Base-by-base conservation (phyloP, 2,888 invertebrate genomes). In the Celastrina argiolus region DNA sequence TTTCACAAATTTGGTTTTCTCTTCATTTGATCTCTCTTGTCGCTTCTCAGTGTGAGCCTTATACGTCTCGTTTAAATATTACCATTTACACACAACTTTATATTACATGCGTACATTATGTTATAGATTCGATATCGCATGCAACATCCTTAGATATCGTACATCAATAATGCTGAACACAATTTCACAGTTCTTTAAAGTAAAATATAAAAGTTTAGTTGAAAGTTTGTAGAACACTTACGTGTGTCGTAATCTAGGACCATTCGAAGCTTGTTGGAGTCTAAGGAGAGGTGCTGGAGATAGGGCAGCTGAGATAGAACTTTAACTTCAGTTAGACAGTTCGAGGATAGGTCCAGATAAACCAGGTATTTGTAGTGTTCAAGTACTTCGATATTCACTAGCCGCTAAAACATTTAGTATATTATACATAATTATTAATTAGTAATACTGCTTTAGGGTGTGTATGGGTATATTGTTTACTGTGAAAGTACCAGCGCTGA, bases 271-370 rank as follows among this genome's bases (percentile, higher is more conserved):
- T 85, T 81, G 77, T 94, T 94, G 74, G 85, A 88, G 12, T 92
- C 88, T 4, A 92, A 93, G 16, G 93, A 88, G 65, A 94, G 78
- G 74, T 87, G 92, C 76, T 93, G 93, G 39, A 94, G 78, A 75
- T 93, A 93, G 0, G 85, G 92, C 14, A 94, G 81, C 67, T 84
- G 74, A 0, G 91, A 88, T 1, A 94, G 80, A 14, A 93, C 86
- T n/a, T 75, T 80, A 63, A 94, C 75, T 51, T 92, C 86, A 7
- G 82, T 82, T 66, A 94, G 76, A 16, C 85, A 79, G 77, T 94
- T 94, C n/a, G 87, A 81, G 0, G 93, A 92, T 14, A 94, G 75
- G 74, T 94, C 92, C 70, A 94, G 78, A 71, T 93, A 93, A 66
- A 93, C 93, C 41, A 94, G 77, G 75, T 92, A 93, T 73, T 91